Evolutionary conservation across 2,888 invertebrate species (phyloP), one percentile per base, ranked within the genome.

Genomic region (Macaria liturata): DNA sequence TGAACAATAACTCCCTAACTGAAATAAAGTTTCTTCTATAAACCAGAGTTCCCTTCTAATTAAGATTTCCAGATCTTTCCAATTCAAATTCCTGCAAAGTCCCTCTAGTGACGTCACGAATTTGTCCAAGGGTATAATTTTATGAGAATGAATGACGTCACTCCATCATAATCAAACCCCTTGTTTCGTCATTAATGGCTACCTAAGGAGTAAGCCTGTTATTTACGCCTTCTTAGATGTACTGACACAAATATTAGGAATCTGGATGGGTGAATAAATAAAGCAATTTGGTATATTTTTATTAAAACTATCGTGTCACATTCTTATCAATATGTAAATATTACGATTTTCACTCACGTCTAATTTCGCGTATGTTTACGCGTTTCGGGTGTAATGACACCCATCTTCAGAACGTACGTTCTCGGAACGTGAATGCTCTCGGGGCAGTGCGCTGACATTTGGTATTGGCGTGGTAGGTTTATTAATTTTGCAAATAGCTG

Each of bases 61-160:
- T 51, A 46, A 45, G 45, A 45, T 44, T 45, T 51, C 51, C 44
- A 37, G 31, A 44, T 20, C 45, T 32, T 45, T 20, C 39, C 32
- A 30, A 45, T 40, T 57, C 52, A 37, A 34, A 46, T 45, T 49
- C 42, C 30, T 20, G 43, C 9, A 42, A 49, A 50, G 50, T 39
- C 44, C 20, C 31, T 47, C 49, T 52, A 45, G 55, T 64, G 57
- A 64, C 47, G 39, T 30, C 57, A 45, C 32, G 48, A 47, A 65
- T 57, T 65, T 54, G 48, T 5, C 42, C 46, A 61, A 59, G 64
- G 63, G 57, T 65, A 55, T 55, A 46, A 65, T 62, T 60, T 67
- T 60, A 63, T 65, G 61, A 64, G 55, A 65, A 68, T 53, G 48
- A 56, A 67, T 68, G 65, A 63, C 67, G 64, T 64, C 62, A 64